Evolutionary conservation across 2,113 vertebrate genomes (phyloP).

Genomic region (Protomyctophum bolini): DNA sequence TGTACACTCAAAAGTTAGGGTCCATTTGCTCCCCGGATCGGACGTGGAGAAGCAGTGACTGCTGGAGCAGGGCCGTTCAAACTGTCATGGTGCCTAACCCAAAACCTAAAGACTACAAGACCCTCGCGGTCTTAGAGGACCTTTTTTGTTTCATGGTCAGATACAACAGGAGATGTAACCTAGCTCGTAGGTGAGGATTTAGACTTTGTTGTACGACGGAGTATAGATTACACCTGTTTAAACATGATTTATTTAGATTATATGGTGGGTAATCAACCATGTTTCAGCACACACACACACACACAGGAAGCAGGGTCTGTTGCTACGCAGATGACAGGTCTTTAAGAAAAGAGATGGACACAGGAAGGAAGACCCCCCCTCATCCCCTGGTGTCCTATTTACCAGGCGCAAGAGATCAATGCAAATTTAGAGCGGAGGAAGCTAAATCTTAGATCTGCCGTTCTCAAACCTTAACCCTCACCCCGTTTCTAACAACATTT

Average conservation of each 20-base stretch:
- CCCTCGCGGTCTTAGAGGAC: neutral
- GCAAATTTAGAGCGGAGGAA: constrained; percentile 29
- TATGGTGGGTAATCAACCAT: constrained; percentile 15
- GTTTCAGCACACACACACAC: constrained; percentile 25
- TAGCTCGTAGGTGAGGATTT: too few species aligned
- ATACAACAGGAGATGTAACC: too few species aligned
- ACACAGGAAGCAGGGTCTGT: constrained; percentile 34
- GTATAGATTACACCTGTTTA: constrained; percentile 3
- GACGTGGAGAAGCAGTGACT: too few species aligned
- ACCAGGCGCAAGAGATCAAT: constrained; percentile 65
- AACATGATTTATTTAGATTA: constrained; percentile 21
- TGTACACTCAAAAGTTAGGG: too few species aligned
- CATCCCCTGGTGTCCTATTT: constrained; percentile 48
- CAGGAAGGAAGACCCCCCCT: constrained; percentile 70
- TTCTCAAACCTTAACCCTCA: neutral
- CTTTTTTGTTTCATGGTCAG: neutral
- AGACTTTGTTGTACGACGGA: too few species aligned
- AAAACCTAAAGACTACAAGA: constrained; percentile 41
- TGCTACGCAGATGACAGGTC: constrained; percentile 71
- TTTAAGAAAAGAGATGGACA: constrained; percentile 72
- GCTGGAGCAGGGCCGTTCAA: too few species aligned
- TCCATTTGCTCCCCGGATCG: too few species aligned
- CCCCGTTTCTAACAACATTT: neutral
- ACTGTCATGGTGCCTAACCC: constrained; percentile 59
- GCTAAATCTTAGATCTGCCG: too few species aligned